These are phyloP conservation scores for Furcula furcula DNA, from an alignment of 2,888 invertebrate genomes.

Conservation along the genomic window DNA sequence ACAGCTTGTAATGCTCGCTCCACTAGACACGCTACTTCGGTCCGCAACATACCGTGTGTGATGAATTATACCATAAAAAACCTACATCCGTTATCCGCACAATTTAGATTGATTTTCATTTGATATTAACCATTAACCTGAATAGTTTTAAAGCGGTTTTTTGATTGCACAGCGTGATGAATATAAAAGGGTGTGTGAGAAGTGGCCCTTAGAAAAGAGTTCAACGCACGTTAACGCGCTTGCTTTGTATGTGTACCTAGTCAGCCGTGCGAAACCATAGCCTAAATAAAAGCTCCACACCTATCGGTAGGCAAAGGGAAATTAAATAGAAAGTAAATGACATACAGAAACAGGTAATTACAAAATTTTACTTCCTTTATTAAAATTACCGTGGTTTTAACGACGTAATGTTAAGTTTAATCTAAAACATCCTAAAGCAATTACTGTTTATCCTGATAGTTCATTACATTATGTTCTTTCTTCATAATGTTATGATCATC, in stretches of 20 bases:
- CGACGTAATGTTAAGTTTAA: too few relatives aligned
- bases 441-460: too few relatives aligned
- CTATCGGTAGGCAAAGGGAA: conserved; percentile 9
- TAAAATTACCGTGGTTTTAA: too few relatives aligned
- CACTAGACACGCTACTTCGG: conserved; percentile 55
- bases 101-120: conserved; percentile 30
- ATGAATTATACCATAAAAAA: conserved; percentile 48
- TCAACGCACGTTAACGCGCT: conserved; percentile 71
- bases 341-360: too few relatives aligned
- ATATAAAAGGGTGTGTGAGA: conserved; percentile 53
- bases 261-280: conserved; percentile 59
- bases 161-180: conserved; percentile 28
- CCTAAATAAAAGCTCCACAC: conserved; percentile 45
- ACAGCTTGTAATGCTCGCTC: conserved; percentile 36
- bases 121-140: conserved; percentile 46
- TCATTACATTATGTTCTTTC: too few relatives aligned
- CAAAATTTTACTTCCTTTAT: too few relatives aligned
- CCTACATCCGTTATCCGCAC: conserved; percentile 52
- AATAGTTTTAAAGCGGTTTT: conserved; percentile 45
- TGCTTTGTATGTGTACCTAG: conserved; percentile 62
- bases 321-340: too few relatives aligned
- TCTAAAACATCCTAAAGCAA: too few relatives aligned
- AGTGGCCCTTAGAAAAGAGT: conserved; percentile 77
- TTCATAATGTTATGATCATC: too few relatives aligned
- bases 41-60: conserved; percentile 36